Evolutionary conservation across 2,797 vertebrate species (phyloP), one percentile per base, ranked within the genome.

Genomic region (Holocentrus rufus): DNA sequence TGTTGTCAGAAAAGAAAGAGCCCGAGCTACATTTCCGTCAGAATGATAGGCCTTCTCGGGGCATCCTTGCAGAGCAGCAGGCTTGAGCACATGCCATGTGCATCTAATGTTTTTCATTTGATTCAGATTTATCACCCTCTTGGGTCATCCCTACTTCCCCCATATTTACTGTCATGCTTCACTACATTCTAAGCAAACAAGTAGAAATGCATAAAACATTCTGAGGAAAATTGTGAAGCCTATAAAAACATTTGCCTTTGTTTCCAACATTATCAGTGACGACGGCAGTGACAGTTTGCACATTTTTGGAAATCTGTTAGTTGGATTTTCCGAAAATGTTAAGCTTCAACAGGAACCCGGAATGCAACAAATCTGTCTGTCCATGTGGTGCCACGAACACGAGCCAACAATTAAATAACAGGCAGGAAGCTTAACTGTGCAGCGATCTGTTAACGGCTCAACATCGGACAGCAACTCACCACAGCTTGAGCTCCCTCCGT

Each of bases 361-460:
- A 80, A 44, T 67, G 66, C 17, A 11, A 69, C 18, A 58, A 79
- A 76, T 61, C 72, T 34, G 57, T 75, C 20, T 34, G 18, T 5
- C 68, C 58, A 68, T 59, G 69, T 34, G 22, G n/a, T n/a, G 5
- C 14, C 3, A 4, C 34, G 5, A 39, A 42, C 31, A 34, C 50
- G 59, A 59, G 61, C 57, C 61, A 61, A 70, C 65, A 65, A 60
- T 70, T 56, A 59, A 79, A 57, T 66, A 73, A 76, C 65, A 76
- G 69, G 66, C 78, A 76, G 68, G 49, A 81, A 63, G 79, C 66
- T 70, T 68, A 73, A 53, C 58, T 27, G 57, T 27, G 78, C 65
- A 20, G 53, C 42, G 54, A 73, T 64, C 72, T 72, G 68, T 68
- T 54, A 76, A 70, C 65, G 57, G 58, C 53, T 25, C 22, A 61